Conservation (phyloP, 2,797 vertebrate species). For the Gobionotothen gibberifrons region DNA sequence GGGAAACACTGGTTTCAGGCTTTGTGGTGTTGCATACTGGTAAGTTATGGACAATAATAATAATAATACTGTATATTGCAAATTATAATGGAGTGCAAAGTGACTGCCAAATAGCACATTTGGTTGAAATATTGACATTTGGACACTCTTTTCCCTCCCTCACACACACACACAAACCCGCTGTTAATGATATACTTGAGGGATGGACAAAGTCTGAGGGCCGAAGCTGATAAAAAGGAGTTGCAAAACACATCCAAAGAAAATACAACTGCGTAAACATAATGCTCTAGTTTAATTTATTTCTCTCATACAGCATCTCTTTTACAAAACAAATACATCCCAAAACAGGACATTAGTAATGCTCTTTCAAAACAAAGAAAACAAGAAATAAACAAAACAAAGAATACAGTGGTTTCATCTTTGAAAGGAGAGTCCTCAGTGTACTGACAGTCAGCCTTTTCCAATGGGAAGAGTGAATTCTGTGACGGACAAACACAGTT, state of each 20-base stretch:
- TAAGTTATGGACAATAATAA: background rate
- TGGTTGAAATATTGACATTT: background rate
- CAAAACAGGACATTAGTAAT: constrained; percentile 81
- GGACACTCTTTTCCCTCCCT: background rate
- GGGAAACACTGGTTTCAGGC: background rate
- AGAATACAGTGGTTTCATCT: constrained; percentile 70
- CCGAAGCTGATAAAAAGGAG: constrained; percentile 39
- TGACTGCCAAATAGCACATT: background rate
- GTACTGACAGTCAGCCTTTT: constrained; percentile 59
- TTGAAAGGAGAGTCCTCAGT: constrained; percentile 71
- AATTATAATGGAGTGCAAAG: background rate
- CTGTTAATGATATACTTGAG: constrained; percentile 80
- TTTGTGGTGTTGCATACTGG: background rate
- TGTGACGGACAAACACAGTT: constrained; percentile 44
- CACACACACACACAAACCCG: background rate
- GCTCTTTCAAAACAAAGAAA: constrained; percentile 71
- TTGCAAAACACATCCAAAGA: constrained; percentile 5
- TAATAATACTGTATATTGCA: background rate
- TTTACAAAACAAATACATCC: constrained; percentile 82
- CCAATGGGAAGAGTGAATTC: constrained; percentile 49
- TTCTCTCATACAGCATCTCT: constrained; percentile 78
- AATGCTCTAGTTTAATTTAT: constrained; percentile 80
- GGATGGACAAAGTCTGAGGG: constrained; percentile 81
- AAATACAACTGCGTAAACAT: constrained; percentile 2
- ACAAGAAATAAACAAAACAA: constrained; percentile 58